Evolutionary conservation across 2,797 vertebrate genomes (phyloP), one percentile per base, ranked within the genome.

Genomic region (Lemur catta): DNA sequence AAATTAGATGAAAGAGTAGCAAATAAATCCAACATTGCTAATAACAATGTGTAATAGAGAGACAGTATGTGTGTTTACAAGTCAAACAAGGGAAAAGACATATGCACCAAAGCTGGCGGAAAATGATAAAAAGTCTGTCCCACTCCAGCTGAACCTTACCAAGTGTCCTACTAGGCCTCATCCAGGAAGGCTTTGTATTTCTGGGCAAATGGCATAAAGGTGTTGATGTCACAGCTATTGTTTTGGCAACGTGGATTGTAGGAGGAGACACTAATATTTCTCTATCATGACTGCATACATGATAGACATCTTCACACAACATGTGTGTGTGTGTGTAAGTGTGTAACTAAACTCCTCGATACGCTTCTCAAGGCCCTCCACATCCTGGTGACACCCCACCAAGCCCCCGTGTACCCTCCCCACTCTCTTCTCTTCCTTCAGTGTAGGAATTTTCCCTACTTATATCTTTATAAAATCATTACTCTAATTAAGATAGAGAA

Each of bases 21-120:
- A 88, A 85, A 82, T 74, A 96, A 93, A 94, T 26, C 33, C 69
- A 72, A 71, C 15, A 86, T 61, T 72, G 55, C 63, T 87, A 69
- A 30, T 75, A 93, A 74, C 74, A 82, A 75, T 41, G 17, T 80
- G 30, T 33, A 90, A 76, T 48, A 93, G n/a, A 89, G 43, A 89
- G 11, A 33, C 7, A 41, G 13, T 22, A 43, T 55, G 28, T 85
- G 22, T 92, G 33, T 50, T 90, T 92, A 24, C 89, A 87, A 85
- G 22, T 79, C 50, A 90, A 71, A 69, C 26, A 67, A 79, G n/a
- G 33, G 48, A 65, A 87, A 82, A 86, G 65, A 82, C 43, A 50
- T 67, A 28, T 14, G 12, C 17, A 72, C 61, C 38, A 61, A 84
- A 46, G 1, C n/a, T 86, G 63, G 15, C 30, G 17, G 13, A 59